These are phyloP conservation scores for Sturnira hondurensis DNA, from an alignment of 2,113 vertebrate species.

Conservation along the genomic window DNA sequence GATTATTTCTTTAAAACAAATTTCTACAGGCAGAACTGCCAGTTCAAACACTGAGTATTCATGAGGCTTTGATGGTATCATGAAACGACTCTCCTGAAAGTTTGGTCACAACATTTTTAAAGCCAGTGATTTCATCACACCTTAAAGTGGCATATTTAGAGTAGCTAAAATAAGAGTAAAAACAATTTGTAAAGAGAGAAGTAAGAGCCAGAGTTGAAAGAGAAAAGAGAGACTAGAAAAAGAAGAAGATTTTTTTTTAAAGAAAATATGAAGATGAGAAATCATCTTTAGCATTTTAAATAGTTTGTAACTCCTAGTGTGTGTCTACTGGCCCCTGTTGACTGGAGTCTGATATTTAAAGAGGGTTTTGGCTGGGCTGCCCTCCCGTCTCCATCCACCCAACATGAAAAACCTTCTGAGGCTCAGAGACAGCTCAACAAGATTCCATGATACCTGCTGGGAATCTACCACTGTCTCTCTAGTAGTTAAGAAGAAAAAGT, in stretches of 20 bases:
- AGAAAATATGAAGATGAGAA: background rate
- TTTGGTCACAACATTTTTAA: background rate
- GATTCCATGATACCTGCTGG: background rate
- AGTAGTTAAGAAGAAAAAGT: background rate
- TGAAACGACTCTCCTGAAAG: conserved; percentile 19
- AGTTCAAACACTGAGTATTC: background rate
- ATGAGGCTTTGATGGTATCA: background rate
- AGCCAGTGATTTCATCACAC: conserved; percentile 5
- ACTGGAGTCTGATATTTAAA: background rate
- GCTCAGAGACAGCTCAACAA: background rate
- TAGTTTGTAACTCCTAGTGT: background rate
- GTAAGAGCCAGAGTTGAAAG: background rate
- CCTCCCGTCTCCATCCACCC: background rate
- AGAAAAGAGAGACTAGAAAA: background rate
- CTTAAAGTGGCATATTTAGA: background rate
- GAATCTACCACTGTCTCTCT: background rate
- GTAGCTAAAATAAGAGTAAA: background rate
- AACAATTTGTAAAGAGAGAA: background rate
- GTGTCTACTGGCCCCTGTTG: background rate
- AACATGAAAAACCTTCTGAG: background rate
- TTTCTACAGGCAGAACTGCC: background rate
- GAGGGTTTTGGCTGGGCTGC: background rate
- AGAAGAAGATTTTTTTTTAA: background rate
- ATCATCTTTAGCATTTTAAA: background rate
- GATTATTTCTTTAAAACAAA: background rate